Percentiles rank a stretch among this genome's conserved stretches.
Evolutionary conservation across 2,888 invertebrate genomes (phyloP).

Genomic region (Volucella inanis): DNA sequence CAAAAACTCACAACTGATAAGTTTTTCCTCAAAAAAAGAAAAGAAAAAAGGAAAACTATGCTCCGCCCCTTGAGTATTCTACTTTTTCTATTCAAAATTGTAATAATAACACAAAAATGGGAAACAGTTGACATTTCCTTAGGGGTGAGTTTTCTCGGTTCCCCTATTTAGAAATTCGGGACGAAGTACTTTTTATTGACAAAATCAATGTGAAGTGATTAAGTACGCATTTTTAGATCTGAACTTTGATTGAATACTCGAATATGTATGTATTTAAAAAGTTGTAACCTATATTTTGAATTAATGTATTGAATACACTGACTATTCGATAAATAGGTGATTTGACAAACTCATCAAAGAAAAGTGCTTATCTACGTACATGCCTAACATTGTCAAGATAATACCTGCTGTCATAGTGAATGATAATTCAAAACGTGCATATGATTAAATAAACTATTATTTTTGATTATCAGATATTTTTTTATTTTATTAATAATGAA

Average conservation of each 20-base stretch:
- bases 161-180: constrained; percentile 43
- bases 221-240: constrained; percentile 59
- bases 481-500: no score
- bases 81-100: constrained; percentile 62
- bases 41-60: constrained; percentile 79
- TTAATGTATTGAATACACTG: neutral
- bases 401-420: constrained; percentile 48
- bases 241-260: constrained; percentile 18
- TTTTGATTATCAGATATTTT: constrained; percentile 28
- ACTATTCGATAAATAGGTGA: constrained; percentile 15
- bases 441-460: constrained; percentile 48
- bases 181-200: constrained; percentile 62
- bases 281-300: neutral
- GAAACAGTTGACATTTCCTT: constrained; percentile 39
- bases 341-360: constrained; percentile 9
- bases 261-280: constrained; percentile 20
- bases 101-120: constrained; percentile 53
- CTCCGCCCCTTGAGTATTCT: constrained; percentile 79
- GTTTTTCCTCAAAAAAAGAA: constrained; percentile 81
- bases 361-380: constrained; percentile 24
- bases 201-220: constrained; percentile 60
- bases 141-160: constrained; percentile 60
- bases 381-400: constrained; percentile 38
- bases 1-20: constrained; percentile 82
- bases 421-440: constrained; percentile 61